Evolutionary conservation across 2,888 invertebrate genomes (phyloP).

Genomic region (Cantharis lateralis): DNA sequence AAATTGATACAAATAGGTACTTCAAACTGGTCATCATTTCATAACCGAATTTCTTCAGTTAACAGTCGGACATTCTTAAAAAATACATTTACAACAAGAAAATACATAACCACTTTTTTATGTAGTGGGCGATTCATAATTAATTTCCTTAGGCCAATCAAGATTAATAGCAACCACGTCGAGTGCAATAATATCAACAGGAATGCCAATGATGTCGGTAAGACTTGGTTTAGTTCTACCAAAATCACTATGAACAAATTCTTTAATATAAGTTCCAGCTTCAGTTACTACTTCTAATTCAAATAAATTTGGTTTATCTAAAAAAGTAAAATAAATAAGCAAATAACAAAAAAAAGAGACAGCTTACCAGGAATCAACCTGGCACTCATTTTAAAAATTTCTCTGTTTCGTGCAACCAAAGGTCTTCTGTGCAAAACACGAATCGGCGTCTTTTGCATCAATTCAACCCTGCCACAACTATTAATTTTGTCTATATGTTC

Average conservation of each 20-base stretch:
- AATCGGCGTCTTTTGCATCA: constrained; percentile 86
- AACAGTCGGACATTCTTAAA: background rate
- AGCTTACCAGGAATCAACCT: constrained; percentile 56
- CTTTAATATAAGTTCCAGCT: constrained; percentile 96
- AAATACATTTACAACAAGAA: background rate
- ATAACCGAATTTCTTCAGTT: background rate
- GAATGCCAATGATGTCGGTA: constrained; percentile 66
- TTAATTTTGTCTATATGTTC: constrained; percentile 61
- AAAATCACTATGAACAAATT: constrained; percentile 96
- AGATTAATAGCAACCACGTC: constrained; percentile 83
- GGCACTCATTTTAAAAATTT: constrained; percentile 70
- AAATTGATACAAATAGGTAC: background rate
- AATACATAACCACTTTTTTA: background rate
- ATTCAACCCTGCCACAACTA: constrained; percentile 55
- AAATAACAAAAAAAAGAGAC: background rate
- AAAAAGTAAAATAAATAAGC: constrained; percentile 33
- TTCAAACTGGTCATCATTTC: background rate
- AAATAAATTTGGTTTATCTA: constrained; percentile 62
- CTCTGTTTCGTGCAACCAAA: constrained; percentile 68
- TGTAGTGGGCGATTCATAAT: background rate
- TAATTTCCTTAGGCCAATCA: constrained; percentile 68
- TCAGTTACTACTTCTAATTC: constrained; percentile 75
- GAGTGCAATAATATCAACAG: constrained; percentile 87
- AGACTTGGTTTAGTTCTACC: constrained; percentile 84
- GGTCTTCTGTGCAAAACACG: constrained; percentile 88